These are phyloP conservation scores for Ahaetulla prasina DNA, from an alignment of 2,113 vertebrate genomes.

Conservation along the genomic window DNA sequence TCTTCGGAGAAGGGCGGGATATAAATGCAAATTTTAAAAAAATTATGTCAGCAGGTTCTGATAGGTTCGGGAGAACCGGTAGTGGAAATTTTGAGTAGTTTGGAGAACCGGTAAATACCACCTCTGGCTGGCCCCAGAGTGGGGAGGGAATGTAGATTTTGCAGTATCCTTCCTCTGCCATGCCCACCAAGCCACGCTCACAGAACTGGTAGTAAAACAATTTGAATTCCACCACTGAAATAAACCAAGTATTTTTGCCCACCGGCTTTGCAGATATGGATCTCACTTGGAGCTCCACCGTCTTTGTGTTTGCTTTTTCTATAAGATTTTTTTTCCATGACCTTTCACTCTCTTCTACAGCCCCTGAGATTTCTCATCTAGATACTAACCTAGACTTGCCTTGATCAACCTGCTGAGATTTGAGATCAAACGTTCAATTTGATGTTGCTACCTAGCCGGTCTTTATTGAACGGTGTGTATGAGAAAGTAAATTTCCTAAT, in stretches of 20 bases:
- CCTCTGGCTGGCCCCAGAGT: too few species aligned
- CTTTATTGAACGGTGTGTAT: background rate
- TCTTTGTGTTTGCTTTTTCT: background rate
- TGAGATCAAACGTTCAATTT: background rate
- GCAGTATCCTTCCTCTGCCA: too few species aligned
- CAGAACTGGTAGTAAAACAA: too few species aligned
- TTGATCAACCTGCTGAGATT: background rate
- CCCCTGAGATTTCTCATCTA: background rate
- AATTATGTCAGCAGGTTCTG: too few species aligned
- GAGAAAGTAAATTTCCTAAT: background rate
- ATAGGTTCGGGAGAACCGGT: too few species aligned
- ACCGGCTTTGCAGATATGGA: background rate
- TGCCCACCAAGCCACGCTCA: too few species aligned
- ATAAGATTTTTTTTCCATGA: background rate
- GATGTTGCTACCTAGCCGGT: background rate
- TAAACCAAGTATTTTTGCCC: background rate
- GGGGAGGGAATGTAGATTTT: too few species aligned
- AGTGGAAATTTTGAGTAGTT: too few species aligned
- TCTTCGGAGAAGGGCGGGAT: too few species aligned
- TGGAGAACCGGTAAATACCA: too few species aligned
- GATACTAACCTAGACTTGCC: background rate
- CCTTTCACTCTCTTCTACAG: background rate
- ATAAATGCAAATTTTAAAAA: too few species aligned
- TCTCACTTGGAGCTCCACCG: background rate
- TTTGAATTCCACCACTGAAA: background rate